Conservation (phyloP, 2,888 invertebrate species). For the Lampropteryx suffumata region DNA sequence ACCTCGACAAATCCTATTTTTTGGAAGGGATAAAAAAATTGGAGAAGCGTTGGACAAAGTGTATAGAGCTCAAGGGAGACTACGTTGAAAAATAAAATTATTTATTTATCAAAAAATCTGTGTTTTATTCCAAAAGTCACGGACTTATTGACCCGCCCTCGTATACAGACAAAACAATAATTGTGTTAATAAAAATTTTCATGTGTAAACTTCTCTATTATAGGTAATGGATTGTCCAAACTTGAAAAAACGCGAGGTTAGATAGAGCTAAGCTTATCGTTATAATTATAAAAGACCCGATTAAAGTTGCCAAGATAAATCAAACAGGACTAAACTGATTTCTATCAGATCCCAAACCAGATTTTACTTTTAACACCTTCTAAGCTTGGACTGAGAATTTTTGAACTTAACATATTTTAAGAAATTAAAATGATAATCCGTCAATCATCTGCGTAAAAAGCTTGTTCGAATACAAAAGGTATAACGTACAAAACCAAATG, state of each 20-base stretch:
- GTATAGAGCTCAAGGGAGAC: too few relatives aligned
- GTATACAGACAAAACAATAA: background rate
- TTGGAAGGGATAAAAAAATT: too few relatives aligned
- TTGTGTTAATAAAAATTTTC: background rate
- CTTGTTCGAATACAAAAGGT: slow-evolving; percentile 14
- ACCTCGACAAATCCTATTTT: too few relatives aligned
- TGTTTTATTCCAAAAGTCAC: too few relatives aligned
- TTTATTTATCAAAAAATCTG: too few relatives aligned
- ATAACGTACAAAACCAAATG: slow-evolving; percentile 1
- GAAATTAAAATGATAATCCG: slow-evolving; percentile 9
- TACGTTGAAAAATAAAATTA: too few relatives aligned
- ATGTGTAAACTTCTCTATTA: too few relatives aligned
- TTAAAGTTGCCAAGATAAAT: background rate
- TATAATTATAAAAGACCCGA: too few relatives aligned
- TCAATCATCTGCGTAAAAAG: slow-evolving; percentile 34
- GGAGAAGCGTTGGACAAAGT: too few relatives aligned
- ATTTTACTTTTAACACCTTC: background rate
- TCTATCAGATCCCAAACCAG: background rate
- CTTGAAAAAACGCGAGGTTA: background rate
- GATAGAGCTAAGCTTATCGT: background rate
- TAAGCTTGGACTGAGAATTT: too few relatives aligned
- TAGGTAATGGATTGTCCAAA: background rate
- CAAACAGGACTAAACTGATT: background rate
- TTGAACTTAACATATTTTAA: background rate
- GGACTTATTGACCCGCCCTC: too few relatives aligned